These are phyloP conservation scores for Sebastes wilsoni DNA, from an alignment of 2,797 vertebrate species.

Conservation along the genomic window DNA sequence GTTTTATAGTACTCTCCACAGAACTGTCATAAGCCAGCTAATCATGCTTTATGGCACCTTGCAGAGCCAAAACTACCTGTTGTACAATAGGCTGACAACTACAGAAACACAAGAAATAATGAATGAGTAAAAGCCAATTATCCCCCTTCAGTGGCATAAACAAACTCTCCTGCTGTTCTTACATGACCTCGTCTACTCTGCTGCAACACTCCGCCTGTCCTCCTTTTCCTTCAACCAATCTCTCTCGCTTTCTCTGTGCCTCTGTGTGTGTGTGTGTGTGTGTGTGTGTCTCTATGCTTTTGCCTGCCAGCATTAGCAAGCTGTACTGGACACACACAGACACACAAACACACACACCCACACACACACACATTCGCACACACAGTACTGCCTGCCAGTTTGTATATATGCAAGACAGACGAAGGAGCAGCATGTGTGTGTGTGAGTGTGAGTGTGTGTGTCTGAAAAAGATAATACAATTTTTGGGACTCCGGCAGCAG, in stretches of 20 bases:
- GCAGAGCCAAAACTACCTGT: slow-evolving; percentile 57
- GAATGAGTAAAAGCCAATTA: slow-evolving; percentile 63
- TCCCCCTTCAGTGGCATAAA: slow-evolving; percentile 55
- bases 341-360: slow-evolving; percentile 4
- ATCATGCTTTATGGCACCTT: slow-evolving; percentile 30
- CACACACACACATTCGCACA: slow-evolving; percentile 25
- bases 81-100: slow-evolving; percentile 43
- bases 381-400: slow-evolving; percentile 55
- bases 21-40: slow-evolving; percentile 12
- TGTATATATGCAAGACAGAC: slow-evolving; percentile 58
- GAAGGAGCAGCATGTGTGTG: slow-evolving; percentile 41
- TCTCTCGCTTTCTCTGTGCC: slow-evolving; percentile 24
- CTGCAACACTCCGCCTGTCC: slow-evolving; percentile 58
- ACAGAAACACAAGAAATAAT: slow-evolving; percentile 54
- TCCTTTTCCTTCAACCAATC: slow-evolving; percentile 57
- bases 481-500: slow-evolving; percentile 79
- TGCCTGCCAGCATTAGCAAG: slow-evolving; percentile 74
- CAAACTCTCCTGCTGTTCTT: slow-evolving; percentile 65
- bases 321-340: slow-evolving; percentile 64
- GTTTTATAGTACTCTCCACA: neutral
- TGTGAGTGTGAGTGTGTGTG: slow-evolving; percentile 24
- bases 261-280: slow-evolving; percentile 34
- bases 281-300: slow-evolving; percentile 45
- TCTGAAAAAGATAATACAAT: slow-evolving; percentile 79
- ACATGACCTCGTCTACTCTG: slow-evolving; percentile 70